A percentile compares a stretch with the other conserved stretches of the same genome.
Conservation (phyloP, 2,113 vertebrate species). For the Melanerpes formicivorus region DNA sequence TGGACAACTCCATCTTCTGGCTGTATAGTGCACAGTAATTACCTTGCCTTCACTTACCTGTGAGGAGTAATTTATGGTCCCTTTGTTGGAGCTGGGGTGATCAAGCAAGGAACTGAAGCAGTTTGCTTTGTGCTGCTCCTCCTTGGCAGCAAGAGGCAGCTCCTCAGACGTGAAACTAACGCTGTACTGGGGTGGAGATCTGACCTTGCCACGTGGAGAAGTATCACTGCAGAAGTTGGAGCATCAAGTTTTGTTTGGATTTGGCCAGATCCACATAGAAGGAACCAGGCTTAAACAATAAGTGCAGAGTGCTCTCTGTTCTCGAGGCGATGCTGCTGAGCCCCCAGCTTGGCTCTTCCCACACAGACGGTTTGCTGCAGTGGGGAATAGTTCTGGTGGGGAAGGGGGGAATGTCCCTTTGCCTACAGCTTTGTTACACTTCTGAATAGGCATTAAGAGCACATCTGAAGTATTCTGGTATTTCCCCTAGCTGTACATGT, state of each 20-base stretch:
- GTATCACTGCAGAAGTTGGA: not conserved
- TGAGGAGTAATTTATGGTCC: not conserved
- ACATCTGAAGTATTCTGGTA: conserved; percentile 22
- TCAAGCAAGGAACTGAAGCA: not conserved
- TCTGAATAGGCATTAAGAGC: not conserved
- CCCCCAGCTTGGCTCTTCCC: not conserved
- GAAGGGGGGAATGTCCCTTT: not conserved
- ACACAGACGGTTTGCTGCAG: not conserved
- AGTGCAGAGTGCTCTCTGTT: not conserved
- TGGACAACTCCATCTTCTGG: not conserved
- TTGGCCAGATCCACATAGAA: not conserved
- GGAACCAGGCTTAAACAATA: not conserved
- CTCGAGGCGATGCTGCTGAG: not conserved
- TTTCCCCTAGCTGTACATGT: not conserved
- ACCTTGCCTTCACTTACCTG: not conserved
- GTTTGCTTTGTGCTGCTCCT: not conserved
- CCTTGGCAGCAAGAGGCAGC: not conserved
- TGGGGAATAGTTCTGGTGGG: not conserved
- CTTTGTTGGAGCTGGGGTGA: not conserved
- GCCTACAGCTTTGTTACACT: conserved; percentile 17
- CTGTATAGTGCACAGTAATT: not conserved
- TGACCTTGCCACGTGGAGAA: not conserved
- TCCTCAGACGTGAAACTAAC: not conserved
- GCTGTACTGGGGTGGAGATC: not conserved
- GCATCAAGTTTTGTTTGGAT: not conserved